Percentiles rank a stretch among this genome's conserved stretches.
These are phyloP conservation scores for Shinisaurus crocodilurus DNA, from an alignment of 2,113 vertebrate species.

Conservation along the genomic window DNA sequence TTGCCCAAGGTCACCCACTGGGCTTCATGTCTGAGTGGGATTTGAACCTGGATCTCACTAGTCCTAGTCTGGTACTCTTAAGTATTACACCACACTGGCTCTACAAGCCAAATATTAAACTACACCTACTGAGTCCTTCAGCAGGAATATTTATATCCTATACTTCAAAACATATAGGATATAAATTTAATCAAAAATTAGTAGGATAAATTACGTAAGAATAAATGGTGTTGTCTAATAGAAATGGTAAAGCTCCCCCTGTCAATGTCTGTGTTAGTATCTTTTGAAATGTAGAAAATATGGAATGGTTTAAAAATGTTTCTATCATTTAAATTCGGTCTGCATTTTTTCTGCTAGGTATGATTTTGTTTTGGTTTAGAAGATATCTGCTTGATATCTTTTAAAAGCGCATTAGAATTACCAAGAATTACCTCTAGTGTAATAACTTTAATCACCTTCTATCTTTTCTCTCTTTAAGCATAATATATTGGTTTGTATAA, in stretches of 20 bases:
- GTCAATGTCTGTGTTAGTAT: constrained; percentile 23
- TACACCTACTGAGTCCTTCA: too few relatives aligned
- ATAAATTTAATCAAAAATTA: background rate
- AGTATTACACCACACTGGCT: too few relatives aligned
- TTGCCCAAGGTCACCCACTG: too few relatives aligned
- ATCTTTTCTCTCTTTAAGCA: background rate
- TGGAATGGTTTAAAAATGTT: background rate
- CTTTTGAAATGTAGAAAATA: background rate
- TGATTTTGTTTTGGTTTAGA: background rate
- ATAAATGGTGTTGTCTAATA: constrained; percentile 5
- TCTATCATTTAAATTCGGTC: background rate
- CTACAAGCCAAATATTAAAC: background rate
- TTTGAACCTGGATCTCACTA: background rate
- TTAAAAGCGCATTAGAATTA: constrained; percentile 3
- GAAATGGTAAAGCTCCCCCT: background rate
- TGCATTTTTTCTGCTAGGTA: background rate
- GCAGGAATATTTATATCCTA: too few relatives aligned
- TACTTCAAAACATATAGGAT: background rate
- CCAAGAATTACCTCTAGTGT: background rate
- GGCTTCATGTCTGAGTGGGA: background rate
- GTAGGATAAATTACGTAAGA: too few relatives aligned
- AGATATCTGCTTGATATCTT: background rate
- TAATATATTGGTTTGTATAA: background rate
- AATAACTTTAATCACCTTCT: constrained; percentile 8
- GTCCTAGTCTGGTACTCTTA: too few relatives aligned